Evolutionary conservation across 2,797 vertebrate genomes (phyloP).

Genomic region (Avahi laniger): DNA sequence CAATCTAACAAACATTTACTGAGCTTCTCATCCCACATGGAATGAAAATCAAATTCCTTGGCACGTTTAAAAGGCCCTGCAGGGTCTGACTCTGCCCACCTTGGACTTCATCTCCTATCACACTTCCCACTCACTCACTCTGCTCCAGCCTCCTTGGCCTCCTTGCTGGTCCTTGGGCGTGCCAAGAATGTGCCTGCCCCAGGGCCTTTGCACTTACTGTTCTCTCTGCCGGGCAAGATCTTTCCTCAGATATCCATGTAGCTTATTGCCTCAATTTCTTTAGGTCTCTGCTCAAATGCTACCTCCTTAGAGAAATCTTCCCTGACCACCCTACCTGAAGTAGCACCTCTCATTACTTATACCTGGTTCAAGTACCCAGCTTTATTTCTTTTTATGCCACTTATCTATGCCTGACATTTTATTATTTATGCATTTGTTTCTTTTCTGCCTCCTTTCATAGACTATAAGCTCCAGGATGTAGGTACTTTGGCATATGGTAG

Average conservation of each 20-base stretch:
- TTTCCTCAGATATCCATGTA: not conserved
- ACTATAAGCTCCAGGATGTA: not conserved
- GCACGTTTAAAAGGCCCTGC: not conserved
- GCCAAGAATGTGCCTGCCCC: not conserved
- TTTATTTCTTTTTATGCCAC: not conserved
- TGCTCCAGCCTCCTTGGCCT: not conserved
- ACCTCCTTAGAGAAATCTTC: not conserved
- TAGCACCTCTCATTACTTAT: not conserved
- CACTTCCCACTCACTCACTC: not conserved
- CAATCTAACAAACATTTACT: not conserved
- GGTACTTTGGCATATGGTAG: not conserved
- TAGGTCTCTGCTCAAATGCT: not conserved
- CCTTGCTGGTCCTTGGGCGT: not conserved
- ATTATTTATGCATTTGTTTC: not conserved
- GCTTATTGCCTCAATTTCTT: not conserved
- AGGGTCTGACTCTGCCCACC: not conserved
- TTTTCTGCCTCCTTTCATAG: not conserved
- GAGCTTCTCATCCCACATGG: not conserved
- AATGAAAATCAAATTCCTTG: not conserved
- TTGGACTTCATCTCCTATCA: not conserved
- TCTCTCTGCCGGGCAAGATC: not conserved
- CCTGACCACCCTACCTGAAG: not conserved
- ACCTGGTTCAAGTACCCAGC: not conserved
- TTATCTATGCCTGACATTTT: not conserved
- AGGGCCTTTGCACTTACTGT: not conserved